Percentiles rank a stretch among this genome's conserved stretches.
These are phyloP conservation scores for Bibio marci DNA, from an alignment of 2,888 invertebrate species.

Conservation along the genomic window DNA sequence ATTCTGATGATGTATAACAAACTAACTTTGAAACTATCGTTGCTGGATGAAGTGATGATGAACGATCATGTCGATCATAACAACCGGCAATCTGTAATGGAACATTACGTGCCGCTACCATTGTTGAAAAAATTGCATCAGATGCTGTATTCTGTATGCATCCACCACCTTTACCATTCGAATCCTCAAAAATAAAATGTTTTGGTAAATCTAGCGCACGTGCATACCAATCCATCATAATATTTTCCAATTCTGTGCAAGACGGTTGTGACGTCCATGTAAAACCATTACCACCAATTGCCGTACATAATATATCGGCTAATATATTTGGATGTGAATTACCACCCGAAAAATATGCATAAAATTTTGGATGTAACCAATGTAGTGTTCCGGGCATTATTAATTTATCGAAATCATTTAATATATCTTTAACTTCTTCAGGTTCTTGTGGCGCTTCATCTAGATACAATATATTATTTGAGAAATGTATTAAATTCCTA, in stretches of 20 bases:
- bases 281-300: slow-evolving; percentile 64
- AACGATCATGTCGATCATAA: background rate
- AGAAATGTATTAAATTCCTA: no score
- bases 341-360: slow-evolving; percentile 68
- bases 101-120: slow-evolving; percentile 6
- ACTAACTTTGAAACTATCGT: slow-evolving; percentile 1
- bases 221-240: slow-evolving; percentile 76
- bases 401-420: slow-evolving; percentile 64
- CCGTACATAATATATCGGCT: slow-evolving; percentile 58
- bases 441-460: slow-evolving; percentile 53
- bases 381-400: slow-evolving; percentile 76
- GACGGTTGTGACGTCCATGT: slow-evolving; percentile 68
- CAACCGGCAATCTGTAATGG: background rate
- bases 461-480: background rate
- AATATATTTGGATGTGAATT: slow-evolving; percentile 61
- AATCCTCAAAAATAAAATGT: slow-evolving; percentile 48
- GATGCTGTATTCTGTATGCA: slow-evolving; percentile 36
- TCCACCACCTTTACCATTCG: slow-evolving; percentile 55
- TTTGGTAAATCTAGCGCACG: slow-evolving; percentile 60
- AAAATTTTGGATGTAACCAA: slow-evolving; percentile 77
- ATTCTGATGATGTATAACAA: slow-evolving; percentile 5
- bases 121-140: slow-evolving; percentile 4
- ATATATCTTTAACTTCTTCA: slow-evolving; percentile 62
- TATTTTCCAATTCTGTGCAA: slow-evolving; percentile 70
- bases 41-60: background rate